phyloP scores from a whole-genome alignment of 1,140 invertebrate genomes.

The Polypedilum vanderplanki region DNA sequence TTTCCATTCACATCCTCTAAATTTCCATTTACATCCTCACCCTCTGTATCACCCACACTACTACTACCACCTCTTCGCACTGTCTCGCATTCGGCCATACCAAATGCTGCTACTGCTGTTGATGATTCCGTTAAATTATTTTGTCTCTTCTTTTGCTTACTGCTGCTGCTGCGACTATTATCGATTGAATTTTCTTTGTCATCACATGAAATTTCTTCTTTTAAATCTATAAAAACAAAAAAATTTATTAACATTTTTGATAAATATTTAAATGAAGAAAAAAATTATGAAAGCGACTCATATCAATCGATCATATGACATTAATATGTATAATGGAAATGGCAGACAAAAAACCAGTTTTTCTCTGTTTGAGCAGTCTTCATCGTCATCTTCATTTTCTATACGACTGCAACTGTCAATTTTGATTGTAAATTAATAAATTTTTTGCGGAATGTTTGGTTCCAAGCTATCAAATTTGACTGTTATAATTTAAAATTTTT shows the following conservation, averaged over 20 bases:
- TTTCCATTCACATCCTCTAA: slow-evolving; percentile 20
- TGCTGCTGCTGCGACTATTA: background rate
- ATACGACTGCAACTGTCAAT: too few relatives aligned
- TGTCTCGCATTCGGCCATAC: slow-evolving; percentile 10
- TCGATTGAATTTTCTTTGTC: slow-evolving; percentile 26
- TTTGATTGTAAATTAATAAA: too few relatives aligned
- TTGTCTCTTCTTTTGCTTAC: background rate
- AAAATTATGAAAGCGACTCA: background rate
- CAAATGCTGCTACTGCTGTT: background rate
- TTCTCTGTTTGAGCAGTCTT: background rate
- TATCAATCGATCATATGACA: background rate
- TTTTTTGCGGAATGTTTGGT: too few relatives aligned
- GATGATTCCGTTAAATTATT: slow-evolving; percentile 22
- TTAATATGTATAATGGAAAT: background rate
- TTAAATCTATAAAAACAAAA: background rate
- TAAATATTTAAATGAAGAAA: background rate
- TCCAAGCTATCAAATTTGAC: too few relatives aligned
- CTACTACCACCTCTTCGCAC: background rate
- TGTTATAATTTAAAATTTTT: too few relatives aligned
- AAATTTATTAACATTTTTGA: too few relatives aligned
- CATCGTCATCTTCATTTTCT: background rate
- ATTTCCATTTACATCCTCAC: slow-evolving; percentile 23
- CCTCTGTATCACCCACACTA: background rate
- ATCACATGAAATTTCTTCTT: slow-evolving; percentile 22
- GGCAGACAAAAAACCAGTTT: background rate